Evolutionary conservation across 2,888 invertebrate species (phyloP).

Genomic region (Lydus trimaculatus): DNA sequence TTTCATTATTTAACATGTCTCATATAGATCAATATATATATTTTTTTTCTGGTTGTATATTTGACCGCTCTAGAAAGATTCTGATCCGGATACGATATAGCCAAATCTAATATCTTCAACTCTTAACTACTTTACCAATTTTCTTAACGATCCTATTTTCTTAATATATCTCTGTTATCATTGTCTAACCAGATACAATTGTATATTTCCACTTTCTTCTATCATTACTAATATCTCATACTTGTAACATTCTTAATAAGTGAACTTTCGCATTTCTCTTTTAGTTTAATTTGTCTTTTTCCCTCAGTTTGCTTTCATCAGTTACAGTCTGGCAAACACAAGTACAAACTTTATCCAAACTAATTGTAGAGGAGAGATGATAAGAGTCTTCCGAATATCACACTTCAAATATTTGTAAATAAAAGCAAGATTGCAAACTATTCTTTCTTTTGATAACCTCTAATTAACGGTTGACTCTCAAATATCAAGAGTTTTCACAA

Average conservation of each 20-base stretch:
- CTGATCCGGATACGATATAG: conserved; percentile 43
- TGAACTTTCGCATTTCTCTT: conserved; percentile 58
- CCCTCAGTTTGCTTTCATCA: conserved; percentile 46
- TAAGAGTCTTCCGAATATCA: conserved; percentile 1
- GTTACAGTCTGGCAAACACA: conserved; percentile 47
- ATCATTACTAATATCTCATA: conserved; percentile 52
- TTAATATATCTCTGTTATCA: conserved; percentile 52
- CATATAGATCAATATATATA: neutral
- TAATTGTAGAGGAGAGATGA: conserved; percentile 43
- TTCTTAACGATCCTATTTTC: conserved; percentile 58
- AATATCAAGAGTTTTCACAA: conserved; percentile 13
- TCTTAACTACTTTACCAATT: conserved; percentile 57
- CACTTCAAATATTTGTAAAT: neutral
- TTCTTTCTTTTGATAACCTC: conserved; percentile 29
- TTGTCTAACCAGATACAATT: conserved; percentile 28
- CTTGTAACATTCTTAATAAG: conserved; percentile 58
- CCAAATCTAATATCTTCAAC: conserved; percentile 55
- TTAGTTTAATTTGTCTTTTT: conserved; percentile 36
- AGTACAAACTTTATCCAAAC: conserved; percentile 54
- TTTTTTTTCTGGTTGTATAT: neutral
- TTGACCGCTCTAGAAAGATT: conserved; percentile 37
- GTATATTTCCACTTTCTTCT: conserved; percentile 39
- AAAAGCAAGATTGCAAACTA: neutral
- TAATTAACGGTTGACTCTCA: conserved; percentile 30
- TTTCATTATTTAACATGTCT: conserved; percentile 23